Percentiles rank a stretch among this genome's conserved stretches.
Evolutionary conservation across 2,797 vertebrate species (phyloP).

Genomic region (Trichosurus vulpecula): DNA sequence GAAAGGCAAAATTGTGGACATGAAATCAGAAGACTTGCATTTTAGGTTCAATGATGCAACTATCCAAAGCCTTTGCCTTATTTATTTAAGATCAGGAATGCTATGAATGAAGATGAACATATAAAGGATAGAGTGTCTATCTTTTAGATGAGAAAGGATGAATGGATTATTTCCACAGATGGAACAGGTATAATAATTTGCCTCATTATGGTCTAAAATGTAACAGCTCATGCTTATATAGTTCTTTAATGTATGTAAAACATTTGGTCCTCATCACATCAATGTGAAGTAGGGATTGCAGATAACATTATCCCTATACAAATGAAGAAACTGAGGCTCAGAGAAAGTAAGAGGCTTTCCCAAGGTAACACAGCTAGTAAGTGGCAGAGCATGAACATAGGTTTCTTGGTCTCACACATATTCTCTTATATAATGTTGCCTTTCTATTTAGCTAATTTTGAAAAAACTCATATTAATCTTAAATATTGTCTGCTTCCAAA

Average conservation of each 20-base stretch:
- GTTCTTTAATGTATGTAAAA: neutral
- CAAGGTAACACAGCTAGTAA: neutral
- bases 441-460: neutral
- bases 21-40: neutral
- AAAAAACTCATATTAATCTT: neutral
- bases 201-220: neutral
- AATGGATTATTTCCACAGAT: neutral
- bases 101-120: neutral
- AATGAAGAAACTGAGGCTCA: neutral
- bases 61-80: neutral
- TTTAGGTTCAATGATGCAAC: neutral
- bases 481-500: neutral
- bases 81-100: neutral
- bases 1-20: neutral
- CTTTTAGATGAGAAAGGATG: neutral
- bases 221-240: neutral
- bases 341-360: neutral
- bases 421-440: neutral
- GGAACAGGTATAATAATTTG: neutral
- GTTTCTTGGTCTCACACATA: neutral
- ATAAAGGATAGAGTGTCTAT: neutral
- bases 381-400: neutral
- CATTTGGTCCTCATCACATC: conserved; percentile 2
- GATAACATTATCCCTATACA: neutral
- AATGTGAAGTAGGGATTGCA: neutral